phyloP scores from a whole-genome alignment of 2,113 vertebrate genomes.

The Genyomyrus donnyi region DNA sequence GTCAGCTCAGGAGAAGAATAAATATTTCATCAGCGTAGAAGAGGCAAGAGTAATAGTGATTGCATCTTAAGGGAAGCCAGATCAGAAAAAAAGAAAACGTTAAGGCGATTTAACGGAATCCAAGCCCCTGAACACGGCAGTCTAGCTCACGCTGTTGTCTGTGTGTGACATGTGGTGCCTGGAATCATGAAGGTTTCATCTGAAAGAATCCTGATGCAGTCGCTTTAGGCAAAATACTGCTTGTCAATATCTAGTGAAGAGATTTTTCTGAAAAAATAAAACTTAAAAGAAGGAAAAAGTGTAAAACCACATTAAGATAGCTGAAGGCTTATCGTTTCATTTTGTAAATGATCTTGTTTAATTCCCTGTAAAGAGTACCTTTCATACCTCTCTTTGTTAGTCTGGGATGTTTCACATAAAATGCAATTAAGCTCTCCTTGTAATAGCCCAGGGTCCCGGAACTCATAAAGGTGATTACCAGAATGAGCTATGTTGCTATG shows the following conservation, averaged over 20 bases:
- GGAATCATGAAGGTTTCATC: neutral
- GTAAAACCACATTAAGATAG: neutral
- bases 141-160: neutral
- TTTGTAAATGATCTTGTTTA: neutral
- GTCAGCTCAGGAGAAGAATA: neutral
- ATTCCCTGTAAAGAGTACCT: neutral
- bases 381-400: neutral
- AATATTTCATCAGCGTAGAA: neutral
- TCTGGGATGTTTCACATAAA: constrained; percentile 9
- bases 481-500: constrained; percentile 2
- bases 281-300: neutral
- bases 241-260: neutral
- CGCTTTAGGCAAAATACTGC: neutral
- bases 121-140: neutral
- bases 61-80: constrained; percentile 1
- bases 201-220: neutral
- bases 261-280: neutral
- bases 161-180: neutral
- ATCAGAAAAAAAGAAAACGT: neutral
- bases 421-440: constrained; percentile 6
- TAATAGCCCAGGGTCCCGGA: neutral
- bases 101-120: neutral
- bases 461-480: constrained; percentile 10
- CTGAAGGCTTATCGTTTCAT: neutral
- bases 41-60: neutral